Base-by-base conservation (phyloP, 2,797 vertebrate genomes). In the Borostomias antarcticus region DNA sequence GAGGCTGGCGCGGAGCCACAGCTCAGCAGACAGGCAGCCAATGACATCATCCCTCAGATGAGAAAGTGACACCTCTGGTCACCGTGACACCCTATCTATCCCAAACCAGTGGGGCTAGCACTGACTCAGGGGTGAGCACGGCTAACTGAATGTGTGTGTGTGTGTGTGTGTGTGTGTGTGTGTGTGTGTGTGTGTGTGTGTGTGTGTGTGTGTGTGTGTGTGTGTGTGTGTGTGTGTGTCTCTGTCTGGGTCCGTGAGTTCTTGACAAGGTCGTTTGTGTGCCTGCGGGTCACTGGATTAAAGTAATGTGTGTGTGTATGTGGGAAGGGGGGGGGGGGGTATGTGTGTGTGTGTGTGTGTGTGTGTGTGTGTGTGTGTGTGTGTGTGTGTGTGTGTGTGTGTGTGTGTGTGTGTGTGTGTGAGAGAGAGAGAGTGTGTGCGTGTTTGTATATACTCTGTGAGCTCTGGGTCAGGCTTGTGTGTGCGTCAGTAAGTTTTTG, bases 41-140 rank as follows among this genome's bases (percentile, higher is more conserved):
- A 70, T 90, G 86, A 87, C 86, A 82, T 84, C 83, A 89, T 84
- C 29, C 65, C 68, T 75, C 61, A 59, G 21, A 13, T 26, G 35
- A 68, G 79, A 76, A 80, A 82, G 68, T 87, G 89, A 89, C 83
- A 86, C 87, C 72, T 74, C 71, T 85, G 88, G 86, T 88, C 84
- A 85, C 63, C 70, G 82, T 89, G 87, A 89, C 86, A 86, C 79
- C 77, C 68, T 53, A 72, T 78, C 66, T 62, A 73, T 82, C 72
- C 78, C 62, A 77, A 66, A 69, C 66, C 52, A 60, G 30, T 23
- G 54, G 78, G 51, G 66, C 23, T 11, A 0, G 5, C 70, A 64
- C 50, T 74, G 73, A 82, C 69, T 85, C 82, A 75, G 54, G 72
- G 64, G 67, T 69, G 68, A 64, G 6, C 66, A 76, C 40, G 69